A percentile compares a stretch with the other conserved stretches of the same genome.
phyloP scores from a whole-genome alignment of 2,113 vertebrate genomes.

The Azemiops feae region DNA sequence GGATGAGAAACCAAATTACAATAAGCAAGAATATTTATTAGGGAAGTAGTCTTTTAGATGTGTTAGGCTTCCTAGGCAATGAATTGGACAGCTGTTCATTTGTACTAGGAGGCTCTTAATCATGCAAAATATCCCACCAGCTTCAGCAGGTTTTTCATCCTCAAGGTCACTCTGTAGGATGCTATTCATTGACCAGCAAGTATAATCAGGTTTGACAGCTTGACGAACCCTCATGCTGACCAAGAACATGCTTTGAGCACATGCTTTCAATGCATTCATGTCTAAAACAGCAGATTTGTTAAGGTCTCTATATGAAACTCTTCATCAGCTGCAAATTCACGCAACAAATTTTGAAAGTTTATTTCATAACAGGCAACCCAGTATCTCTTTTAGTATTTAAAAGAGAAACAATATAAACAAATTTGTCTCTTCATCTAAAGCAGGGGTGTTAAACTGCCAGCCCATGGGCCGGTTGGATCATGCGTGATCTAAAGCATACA shows the following conservation, averaged over 20 bases:
- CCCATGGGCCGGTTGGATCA: too few species aligned
- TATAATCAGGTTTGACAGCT: conserved; percentile 5
- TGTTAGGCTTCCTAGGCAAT: background rate
- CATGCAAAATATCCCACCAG: background rate
- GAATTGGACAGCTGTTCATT: background rate
- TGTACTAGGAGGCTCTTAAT: background rate
- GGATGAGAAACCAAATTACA: background rate
- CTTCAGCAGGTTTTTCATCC: background rate
- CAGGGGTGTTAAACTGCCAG: too few species aligned
- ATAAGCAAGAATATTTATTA: background rate
- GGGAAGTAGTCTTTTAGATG: background rate
- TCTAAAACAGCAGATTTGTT: background rate
- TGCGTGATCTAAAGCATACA: too few species aligned
- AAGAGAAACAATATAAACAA: background rate
- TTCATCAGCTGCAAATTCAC: background rate
- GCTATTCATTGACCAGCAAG: background rate
- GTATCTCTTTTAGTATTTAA: background rate
- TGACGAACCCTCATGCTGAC: conserved; percentile 13
- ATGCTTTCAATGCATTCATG: background rate
- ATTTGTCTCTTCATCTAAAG: background rate
- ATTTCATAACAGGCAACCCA: background rate
- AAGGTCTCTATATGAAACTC: background rate
- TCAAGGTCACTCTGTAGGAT: background rate
- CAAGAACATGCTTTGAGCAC: background rate
- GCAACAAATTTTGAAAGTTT: background rate